Base-by-base conservation (phyloP, 2,797 vertebrate genomes). In the Malacoctenus gilli region DNA sequence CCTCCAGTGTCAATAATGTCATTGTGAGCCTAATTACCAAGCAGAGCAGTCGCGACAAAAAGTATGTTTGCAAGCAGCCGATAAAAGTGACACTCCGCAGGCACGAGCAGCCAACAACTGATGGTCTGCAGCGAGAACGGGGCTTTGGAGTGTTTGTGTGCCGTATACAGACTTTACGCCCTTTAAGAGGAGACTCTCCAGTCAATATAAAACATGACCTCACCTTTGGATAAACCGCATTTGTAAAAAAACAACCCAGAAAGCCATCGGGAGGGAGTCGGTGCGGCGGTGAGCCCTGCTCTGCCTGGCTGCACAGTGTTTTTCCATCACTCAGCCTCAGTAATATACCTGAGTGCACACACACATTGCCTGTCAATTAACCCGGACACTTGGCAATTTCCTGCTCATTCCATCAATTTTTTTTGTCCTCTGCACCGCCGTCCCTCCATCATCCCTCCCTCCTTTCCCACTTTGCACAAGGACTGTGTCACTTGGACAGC, bases 311-410 rank as follows among this genome's bases (percentile, higher is more conserved):
- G 57, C 38, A 19, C 25, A 18, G 14, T 50, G 32, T 56, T 20
- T n/a, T 43, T 36, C 39, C 52, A 47, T 38, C 44, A 30, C 54
- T 64, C 64, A 70, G 43, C 10, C 21, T n/a, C 32, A 39, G 61
- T 57, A 15, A 28, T 28, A 28, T 59, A 80, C 78, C 76, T 75
- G 65, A 61, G 59, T 32, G 36, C 68, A 64, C 55, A 56, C 54
- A 69, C 46, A 48, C 9, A n/a, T n/a, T 25, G 37, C 36, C 54
- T 73, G 73, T 70, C 58, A 81, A 76, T 85, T 80, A 80, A 82
- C 64, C 68, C 37, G 20, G 22, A 65, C 36, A 51, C 56, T 60
- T 28, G 1, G 23, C 52, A 60, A 66, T 62, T 53, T 68, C 61
- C 72, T 54, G 43, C 37, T 70, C 41, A 31, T 54, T 58, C 35